Base-by-base conservation (phyloP, 64 coral and sea anemone genomes). In the Dendronephthya gigantea region DNA sequence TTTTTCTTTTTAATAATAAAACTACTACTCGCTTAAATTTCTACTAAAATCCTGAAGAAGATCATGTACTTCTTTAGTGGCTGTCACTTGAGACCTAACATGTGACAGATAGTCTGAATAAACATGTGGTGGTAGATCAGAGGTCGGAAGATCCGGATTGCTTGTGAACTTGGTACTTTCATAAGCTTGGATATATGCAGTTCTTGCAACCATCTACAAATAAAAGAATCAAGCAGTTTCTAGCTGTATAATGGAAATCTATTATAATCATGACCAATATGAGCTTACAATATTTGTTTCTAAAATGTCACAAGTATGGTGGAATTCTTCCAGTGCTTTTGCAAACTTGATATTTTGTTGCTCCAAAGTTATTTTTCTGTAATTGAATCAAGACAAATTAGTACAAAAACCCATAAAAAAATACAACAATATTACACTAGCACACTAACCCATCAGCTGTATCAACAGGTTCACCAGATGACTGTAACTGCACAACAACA, bases 91-190 rank as follows among this genome's bases (percentile, higher is more conserved):
- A n/a, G 86, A 79, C 36, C 83, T 31, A 2, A 86, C 84, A 38
- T 74, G 70, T 2, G 88, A 89, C n/a, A 92, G 69, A 79, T 92
- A 92, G 22, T 92, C 91, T 13, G 87, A 83, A 84, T 92, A 92
- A 49, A 87, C 58, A 19, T 92, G 87, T 52, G 91, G 82, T 7
- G 40, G 68, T 36, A 84, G 11, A 22, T 14, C 49, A 7, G 33
- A 84, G 17, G 89, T 84, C 55, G 72, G 40, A 68, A 17, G 83
- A 35, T 48, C 37, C 19, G 51, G n/a, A 15, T 85, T 56, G 47
- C 51, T 85, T 28, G 51, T 79, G 28, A 79, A 79, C 15, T 79
- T 79, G 30, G 10, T 36, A 19, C 72, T 79, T 79, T 79, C 72
- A 36, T 35, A 17, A 17, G 30, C 30, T 39, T 79, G 72, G 15